A percentile compares a stretch with the other conserved stretches of the same genome.
Evolutionary conservation across 1,140 invertebrate species (phyloP).

Genomic region (Stratiolaelaps scimitus): DNA sequence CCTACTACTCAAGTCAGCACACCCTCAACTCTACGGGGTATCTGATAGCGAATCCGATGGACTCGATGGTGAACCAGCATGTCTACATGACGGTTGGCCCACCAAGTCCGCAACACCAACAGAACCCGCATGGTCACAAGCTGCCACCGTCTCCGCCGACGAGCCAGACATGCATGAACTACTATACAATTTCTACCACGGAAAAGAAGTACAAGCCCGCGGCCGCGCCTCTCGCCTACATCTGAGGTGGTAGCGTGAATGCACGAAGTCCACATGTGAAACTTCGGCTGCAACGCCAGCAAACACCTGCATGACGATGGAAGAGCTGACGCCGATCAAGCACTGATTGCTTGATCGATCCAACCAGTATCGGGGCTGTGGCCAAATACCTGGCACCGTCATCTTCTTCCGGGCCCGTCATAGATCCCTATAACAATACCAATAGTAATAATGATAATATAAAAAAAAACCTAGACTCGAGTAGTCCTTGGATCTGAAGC

Average conservation of each 20-base stretch:
- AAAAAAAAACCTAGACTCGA: too few species aligned
- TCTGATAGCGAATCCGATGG: conserved; percentile 25
- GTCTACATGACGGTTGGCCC: conserved; percentile 24
- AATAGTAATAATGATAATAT: too few species aligned
- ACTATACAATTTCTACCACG: conserved; percentile 22
- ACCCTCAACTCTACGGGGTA: conserved; percentile 23
- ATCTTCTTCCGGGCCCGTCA: too few species aligned
- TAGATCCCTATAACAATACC: too few species aligned
- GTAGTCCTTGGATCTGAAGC: too few species aligned
- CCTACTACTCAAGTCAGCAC: conserved; percentile 26
- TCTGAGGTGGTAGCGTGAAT: background rate
- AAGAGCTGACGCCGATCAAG: too few species aligned
- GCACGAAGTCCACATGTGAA: too few species aligned
- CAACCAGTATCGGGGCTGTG: too few species aligned
- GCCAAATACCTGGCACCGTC: too few species aligned
- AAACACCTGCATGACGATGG: too few species aligned
- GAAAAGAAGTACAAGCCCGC: conserved; percentile 24
- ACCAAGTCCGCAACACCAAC: conserved; percentile 17
- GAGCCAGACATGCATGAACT: background rate
- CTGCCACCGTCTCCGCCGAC: background rate
- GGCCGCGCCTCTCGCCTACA: conserved; percentile 12
- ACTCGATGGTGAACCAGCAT: background rate
- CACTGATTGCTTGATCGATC: too few species aligned
- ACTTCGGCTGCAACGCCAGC: too few species aligned
- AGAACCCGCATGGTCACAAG: background rate